Evolutionary conservation across 2,797 vertebrate species (phyloP), one percentile per base, ranked within the genome.

Genomic region (Austrolebias charrua): DNA sequence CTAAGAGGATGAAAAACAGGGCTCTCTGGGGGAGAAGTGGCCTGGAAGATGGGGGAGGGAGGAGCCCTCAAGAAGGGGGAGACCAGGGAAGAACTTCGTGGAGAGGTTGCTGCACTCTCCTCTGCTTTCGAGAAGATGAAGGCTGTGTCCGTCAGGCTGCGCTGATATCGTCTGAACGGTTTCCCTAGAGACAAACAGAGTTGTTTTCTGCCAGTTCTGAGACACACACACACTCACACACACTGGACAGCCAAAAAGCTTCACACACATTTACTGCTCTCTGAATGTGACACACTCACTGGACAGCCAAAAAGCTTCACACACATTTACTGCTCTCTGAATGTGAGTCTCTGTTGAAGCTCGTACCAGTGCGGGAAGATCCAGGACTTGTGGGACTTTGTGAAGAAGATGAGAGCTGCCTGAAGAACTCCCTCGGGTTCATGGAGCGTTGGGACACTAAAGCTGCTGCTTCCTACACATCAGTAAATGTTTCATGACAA

Each of bases 81-180:
- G 10, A 89, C 85, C 6, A 91, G 51, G 0, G 89, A 84, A 35
- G 93, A 89, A n/a, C 81, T 90, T 63, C 76, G 82, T 12, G 92
- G 90, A 12, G 89, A 91, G 9, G 85, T 55, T 0, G 83, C 56
- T 0, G 75, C 33, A 31, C 66, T 73, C 11, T 88, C 87, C 12
- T 93, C 92, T 1, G 91, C 77, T 55, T 83, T 91, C 12, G 89
- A 78, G 72, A 95, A 95, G 84, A 95, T 93, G 82, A 93, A 94
- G 48, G 94, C 94, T 0, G 94, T 92, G 73, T 95, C 94, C 3
- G 95, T 96, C 78, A 95, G 84, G 81, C 95, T 96, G 82, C 95
- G 93, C 83, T 95, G 94, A 90, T 95, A 93, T 54, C 94, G 91
- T 40, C 93, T 90, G 67, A 94, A 91, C 0, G 93, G 90, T 84